These are phyloP conservation scores for Trididemnum miniatum DNA, from an alignment of 23 tunicate genomes.

Conservation along the genomic window DNA sequence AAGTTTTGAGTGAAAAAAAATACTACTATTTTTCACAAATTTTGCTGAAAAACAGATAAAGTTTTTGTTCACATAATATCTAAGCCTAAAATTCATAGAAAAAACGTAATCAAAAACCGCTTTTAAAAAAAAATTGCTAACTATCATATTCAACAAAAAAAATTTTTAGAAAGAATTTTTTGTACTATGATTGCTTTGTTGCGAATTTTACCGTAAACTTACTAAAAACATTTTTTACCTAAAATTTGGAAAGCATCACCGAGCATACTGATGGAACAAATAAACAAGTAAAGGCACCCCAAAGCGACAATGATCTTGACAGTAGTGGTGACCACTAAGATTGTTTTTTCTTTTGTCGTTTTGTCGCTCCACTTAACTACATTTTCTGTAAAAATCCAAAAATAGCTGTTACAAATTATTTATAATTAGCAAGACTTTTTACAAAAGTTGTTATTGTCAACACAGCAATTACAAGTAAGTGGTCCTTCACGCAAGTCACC, in stretches of 20 bases:
- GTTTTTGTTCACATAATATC: no score
- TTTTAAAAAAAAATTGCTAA: no score
- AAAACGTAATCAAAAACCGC: no score
- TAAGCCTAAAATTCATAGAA: no score
- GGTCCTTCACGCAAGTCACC: no score
- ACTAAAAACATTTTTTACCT: no score
- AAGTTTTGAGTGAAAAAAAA: no score
- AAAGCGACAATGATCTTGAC: constrained; percentile 33
- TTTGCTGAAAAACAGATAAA: no score
- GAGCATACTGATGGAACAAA: constrained; percentile 68
- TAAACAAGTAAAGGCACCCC: constrained; percentile 60
- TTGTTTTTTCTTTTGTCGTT: constrained; percentile 30
- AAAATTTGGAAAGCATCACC: constrained; percentile 77
- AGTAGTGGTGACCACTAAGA: neutral
- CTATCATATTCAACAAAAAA: no score
- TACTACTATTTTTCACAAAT: no score
- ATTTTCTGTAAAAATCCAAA: constrained; percentile 24
- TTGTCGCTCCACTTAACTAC: constrained; percentile 23
- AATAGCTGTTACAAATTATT: neutral
- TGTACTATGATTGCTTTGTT: neutral
- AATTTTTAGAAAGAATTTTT: no score
- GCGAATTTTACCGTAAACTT: neutral
- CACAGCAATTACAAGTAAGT: no score
- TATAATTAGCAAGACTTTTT: neutral
- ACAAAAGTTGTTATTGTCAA: constrained; percentile 1